A percentile compares a stretch with the other conserved stretches of the same genome.
These are phyloP conservation scores for Lepisosteus osseus DNA, from an alignment of 2,113 vertebrate species.

Conservation along the genomic window DNA sequence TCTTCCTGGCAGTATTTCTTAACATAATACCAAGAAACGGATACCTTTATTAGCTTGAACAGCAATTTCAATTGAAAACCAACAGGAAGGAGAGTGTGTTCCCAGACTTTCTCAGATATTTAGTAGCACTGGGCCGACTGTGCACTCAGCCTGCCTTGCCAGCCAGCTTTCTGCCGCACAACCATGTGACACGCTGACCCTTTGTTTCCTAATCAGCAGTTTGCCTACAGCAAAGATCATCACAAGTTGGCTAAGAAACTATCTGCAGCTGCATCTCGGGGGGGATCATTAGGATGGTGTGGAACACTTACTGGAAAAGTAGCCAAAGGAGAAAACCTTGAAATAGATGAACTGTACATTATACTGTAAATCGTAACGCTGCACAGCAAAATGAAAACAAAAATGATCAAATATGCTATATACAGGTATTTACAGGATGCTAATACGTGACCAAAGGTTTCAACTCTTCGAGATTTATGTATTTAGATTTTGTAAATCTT, in stretches of 20 bases:
- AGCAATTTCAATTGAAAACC: constrained; percentile 7
- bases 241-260: constrained; percentile 52
- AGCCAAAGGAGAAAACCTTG: constrained; percentile 38
- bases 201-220: constrained; percentile 62
- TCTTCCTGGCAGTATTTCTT: constrained; percentile 31
- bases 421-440: no score
- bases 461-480: no score
- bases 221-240: constrained; percentile 56
- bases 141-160: neutral
- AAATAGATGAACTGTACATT: constrained; percentile 31
- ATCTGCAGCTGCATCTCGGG: constrained; percentile 56
- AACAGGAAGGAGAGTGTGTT: constrained; percentile 18
- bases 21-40: constrained; percentile 28
- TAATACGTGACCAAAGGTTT: no score
- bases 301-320: constrained; percentile 54
- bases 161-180: constrained; percentile 23
- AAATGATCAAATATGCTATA: constrained; percentile 21
- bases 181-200: constrained; percentile 43
- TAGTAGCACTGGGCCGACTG: constrained; percentile 22
- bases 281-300: constrained; percentile 63
- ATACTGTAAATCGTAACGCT: constrained; percentile 25
- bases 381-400: constrained; percentile 37
- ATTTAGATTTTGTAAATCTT: no score
- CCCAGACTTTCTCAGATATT: constrained; percentile 41
- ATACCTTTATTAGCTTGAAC: constrained; percentile 31